Evolutionary conservation across 2,797 vertebrate genomes (phyloP).

Genomic region (Rhodeus uyekii): DNA sequence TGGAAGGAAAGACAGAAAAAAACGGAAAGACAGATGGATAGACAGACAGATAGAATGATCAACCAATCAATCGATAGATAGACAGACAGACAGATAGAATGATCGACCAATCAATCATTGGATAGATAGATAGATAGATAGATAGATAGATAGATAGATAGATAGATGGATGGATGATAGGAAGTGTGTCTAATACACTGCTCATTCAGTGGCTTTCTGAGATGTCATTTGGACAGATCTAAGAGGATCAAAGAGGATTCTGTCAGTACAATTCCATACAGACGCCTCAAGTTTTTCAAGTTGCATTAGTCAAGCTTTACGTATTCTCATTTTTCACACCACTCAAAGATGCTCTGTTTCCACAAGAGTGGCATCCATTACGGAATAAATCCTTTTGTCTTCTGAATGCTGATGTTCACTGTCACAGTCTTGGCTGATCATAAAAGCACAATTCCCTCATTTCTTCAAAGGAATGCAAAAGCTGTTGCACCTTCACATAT

Average conservation of each 20-base stretch:
- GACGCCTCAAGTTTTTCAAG: neutral
- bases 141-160: neutral
- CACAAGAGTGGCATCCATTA: conserved; percentile 21
- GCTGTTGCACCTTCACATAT: conserved; percentile 8
- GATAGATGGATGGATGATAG: too few species aligned
- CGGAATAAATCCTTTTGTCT: conserved; percentile 31
- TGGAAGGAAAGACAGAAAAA: neutral
- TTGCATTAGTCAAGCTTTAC: neutral
- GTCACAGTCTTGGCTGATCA: conserved; percentile 35
- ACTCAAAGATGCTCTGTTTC: conserved; percentile 22
- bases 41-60: neutral
- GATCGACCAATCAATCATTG: too few species aligned
- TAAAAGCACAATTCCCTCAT: conserved; percentile 30
- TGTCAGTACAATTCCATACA: conserved; percentile 15
- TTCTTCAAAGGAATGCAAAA: conserved; percentile 36
- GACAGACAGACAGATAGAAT: neutral
- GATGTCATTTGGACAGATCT: neutral
- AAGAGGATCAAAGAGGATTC: neutral
- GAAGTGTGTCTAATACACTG: neutral
- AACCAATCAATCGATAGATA: too few species aligned
- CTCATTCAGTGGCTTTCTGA: neutral
- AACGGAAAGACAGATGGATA: neutral
- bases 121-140: accelerated
- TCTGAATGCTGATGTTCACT: conserved; percentile 27
- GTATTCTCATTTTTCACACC: conserved; percentile 13